phyloP scores from a whole-genome alignment of 2,113 vertebrate genomes.

The Corythornis madagascariensis region DNA sequence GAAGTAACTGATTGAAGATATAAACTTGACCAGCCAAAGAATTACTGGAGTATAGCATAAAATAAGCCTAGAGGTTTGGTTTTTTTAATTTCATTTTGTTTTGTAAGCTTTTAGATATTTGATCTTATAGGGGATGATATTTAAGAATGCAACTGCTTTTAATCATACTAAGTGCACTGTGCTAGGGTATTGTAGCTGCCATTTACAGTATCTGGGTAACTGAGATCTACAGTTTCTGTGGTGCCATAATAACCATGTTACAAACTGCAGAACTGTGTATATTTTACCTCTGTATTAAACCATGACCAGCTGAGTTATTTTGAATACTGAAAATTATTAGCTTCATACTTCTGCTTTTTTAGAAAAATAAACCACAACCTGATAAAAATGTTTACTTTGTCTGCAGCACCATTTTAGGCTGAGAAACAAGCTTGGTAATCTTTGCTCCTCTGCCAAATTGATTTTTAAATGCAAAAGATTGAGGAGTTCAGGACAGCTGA shows the following conservation, averaged over 20 bases:
- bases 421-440: background rate
- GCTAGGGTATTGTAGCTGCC: background rate
- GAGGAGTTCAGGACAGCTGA: background rate
- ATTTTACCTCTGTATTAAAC: background rate
- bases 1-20: background rate
- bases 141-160: background rate
- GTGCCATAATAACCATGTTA: background rate
- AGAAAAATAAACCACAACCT: background rate
- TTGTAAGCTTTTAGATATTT: background rate
- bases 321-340: background rate
- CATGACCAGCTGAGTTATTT: background rate
- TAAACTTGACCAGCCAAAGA: background rate
- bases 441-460: background rate
- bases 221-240: background rate
- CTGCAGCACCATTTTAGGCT: background rate
- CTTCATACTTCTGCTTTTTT: background rate
- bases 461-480: background rate
- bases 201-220: background rate
- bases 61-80: background rate
- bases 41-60: background rate
- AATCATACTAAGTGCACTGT: background rate
- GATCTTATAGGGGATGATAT: background rate
- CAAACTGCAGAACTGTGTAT: background rate
- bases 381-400: background rate
- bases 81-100: background rate